Conservation (phyloP, 2,888 invertebrate species). For the Amiota communis region DNA sequence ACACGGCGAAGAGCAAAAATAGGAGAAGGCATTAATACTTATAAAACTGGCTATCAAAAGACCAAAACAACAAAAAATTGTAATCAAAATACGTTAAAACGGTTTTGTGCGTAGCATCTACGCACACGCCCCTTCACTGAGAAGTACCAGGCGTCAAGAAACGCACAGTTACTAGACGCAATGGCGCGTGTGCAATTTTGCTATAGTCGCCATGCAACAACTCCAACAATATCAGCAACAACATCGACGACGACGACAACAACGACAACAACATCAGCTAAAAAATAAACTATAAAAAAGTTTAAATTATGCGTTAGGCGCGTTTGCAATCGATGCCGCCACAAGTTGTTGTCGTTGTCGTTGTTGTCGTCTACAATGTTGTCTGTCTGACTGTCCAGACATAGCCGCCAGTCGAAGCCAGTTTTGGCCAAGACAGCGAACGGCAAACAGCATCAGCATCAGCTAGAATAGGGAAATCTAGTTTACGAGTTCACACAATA, state of each 20-base stretch:
- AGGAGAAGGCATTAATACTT: conserved; percentile 16
- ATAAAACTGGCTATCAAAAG: not conserved
- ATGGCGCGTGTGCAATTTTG: conserved; percentile 25
- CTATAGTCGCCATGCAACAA: conserved; percentile 14
- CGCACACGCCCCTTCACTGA: conserved; percentile 63
- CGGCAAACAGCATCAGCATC: too few species aligned
- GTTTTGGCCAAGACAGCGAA: conserved; percentile 40
- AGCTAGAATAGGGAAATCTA: conserved; percentile 62
- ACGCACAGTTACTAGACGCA: conserved; percentile 36
- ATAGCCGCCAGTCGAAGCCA: conserved; percentile 50
- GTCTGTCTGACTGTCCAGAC: not conserved
- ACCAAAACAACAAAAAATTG: conserved; percentile 35
- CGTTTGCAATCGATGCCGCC: conserved; percentile 38
- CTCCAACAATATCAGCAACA: conserved; percentile 35
- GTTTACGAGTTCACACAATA: conserved; percentile 44
- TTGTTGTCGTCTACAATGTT: conserved; percentile 44
- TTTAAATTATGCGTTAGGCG: conserved; percentile 60
- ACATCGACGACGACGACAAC: conserved; percentile 41
- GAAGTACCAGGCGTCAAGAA: conserved; percentile 68
- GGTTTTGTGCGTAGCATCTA: conserved; percentile 55
- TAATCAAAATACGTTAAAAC: conserved; percentile 39
- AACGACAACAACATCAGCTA: conserved; percentile 41
- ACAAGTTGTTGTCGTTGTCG: conserved; percentile 29
- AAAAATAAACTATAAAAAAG: conserved; percentile 32
- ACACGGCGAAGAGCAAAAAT: conserved; percentile 24